Evolutionary conservation across 2,888 invertebrate genomes (phyloP).

Genomic region (Aphodius sticticus): DNA sequence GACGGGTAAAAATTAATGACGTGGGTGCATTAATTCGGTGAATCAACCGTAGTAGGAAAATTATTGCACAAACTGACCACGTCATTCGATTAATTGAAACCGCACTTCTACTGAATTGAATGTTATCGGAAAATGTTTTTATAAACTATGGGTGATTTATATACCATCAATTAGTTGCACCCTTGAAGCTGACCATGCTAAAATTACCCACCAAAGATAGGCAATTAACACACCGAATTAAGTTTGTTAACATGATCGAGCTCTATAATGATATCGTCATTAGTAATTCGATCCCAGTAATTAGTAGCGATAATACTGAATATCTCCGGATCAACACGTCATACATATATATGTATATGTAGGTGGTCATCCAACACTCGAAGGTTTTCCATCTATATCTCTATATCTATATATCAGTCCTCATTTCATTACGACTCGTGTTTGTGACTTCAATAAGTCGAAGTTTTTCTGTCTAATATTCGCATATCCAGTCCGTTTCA

Average conservation of each 20-base stretch:
- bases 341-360: not conserved
- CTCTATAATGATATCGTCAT: conserved; percentile 29
- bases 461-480: no score
- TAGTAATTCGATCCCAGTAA: conserved; percentile 33
- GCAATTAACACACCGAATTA: not conserved
- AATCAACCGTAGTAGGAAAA: no score
- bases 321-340: not conserved
- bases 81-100: no score
- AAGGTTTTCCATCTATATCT: not conserved
- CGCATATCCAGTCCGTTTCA: no score
- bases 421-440: no score
- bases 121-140: not conserved
- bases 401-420: no score
- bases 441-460: no score
- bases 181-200: not conserved
- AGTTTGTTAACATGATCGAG: not conserved
- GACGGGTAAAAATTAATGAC: no score
- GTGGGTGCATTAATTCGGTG: no score
- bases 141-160: not conserved
- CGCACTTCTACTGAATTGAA: not conserved
- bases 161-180: not conserved
- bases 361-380: not conserved
- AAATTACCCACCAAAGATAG: not conserved
- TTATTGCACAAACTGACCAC: no score
- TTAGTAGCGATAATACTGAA: conserved; percentile 24